Percentiles rank a stretch among this genome's conserved stretches.
These are phyloP conservation scores for Cryptotis parvus DNA, from an alignment of 2,113 vertebrate genomes.

Conservation along the genomic window DNA sequence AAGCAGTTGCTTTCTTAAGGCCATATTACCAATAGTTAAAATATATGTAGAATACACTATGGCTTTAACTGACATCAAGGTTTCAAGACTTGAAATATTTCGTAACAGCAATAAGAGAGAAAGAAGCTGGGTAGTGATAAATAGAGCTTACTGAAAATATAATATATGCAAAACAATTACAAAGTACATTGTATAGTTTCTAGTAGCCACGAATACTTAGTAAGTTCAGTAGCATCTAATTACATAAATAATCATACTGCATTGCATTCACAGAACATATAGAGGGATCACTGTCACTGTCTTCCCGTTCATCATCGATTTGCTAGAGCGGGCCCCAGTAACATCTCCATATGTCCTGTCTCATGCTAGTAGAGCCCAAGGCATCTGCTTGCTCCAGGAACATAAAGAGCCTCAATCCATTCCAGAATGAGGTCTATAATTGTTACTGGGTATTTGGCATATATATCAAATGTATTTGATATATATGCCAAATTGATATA, in stretches of 20 bases:
- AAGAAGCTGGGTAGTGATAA: not conserved
- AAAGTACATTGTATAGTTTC: not conserved
- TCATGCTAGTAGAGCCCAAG: too few species aligned
- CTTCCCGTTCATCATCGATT: too few species aligned
- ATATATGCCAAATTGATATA: too few species aligned
- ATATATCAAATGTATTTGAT: too few species aligned
- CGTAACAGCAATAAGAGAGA: not conserved
- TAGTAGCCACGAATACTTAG: not conserved
- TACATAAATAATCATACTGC: not conserved
- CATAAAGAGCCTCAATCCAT: too few species aligned
- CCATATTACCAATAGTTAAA: constrained; percentile 36
- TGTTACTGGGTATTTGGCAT: too few species aligned
- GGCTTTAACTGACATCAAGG: constrained; percentile 11
- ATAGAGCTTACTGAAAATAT: not conserved
- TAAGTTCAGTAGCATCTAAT: not conserved
- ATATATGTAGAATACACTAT: not conserved
- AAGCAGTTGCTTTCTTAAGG: constrained; percentile 21
- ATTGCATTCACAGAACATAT: not conserved
- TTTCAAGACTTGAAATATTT: constrained; percentile 46
- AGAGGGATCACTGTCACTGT: too few species aligned
- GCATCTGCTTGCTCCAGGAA: too few species aligned
- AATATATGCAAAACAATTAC: not conserved
- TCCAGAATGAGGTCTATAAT: too few species aligned
- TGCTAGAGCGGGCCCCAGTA: too few species aligned
- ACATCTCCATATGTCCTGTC: too few species aligned